phyloP scores from a whole-genome alignment of 2,113 vertebrate species.

The Corvus moneduloides region DNA sequence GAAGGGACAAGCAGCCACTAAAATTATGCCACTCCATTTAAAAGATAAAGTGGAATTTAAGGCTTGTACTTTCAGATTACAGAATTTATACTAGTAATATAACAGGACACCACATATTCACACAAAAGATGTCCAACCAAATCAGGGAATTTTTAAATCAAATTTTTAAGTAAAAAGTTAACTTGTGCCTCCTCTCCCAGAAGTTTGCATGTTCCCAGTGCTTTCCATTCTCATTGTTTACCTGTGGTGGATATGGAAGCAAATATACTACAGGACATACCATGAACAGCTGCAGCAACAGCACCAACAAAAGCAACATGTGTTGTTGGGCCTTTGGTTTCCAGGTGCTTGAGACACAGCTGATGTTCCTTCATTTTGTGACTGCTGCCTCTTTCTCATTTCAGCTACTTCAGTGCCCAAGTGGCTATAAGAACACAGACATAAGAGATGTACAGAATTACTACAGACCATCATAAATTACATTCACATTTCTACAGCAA shows the following conservation, averaged over 20 bases:
- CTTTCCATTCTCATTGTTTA: neutral
- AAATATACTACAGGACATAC: conserved; percentile 68
- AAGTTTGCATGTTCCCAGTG: neutral
- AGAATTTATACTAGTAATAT: neutral
- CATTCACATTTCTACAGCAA: conserved; percentile 46
- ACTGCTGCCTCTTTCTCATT: conserved; percentile 83
- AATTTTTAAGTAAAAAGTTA: neutral
- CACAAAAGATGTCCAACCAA: neutral
- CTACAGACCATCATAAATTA: neutral
- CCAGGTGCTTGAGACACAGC: conserved; percentile 76
- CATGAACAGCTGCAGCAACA: conserved; percentile 86
- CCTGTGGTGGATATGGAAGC: neutral
- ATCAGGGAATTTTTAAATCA: neutral
- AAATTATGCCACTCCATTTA: neutral
- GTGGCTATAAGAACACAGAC: conserved; percentile 69
- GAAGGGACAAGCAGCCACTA: neutral
- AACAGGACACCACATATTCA: neutral
- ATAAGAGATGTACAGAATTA: conserved; percentile 37
- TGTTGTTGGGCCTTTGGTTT: conserved; percentile 82
- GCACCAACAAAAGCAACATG: conserved; percentile 85
- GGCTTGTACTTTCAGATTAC: neutral
- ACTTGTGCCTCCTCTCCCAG: neutral
- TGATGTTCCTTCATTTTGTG: conserved; percentile 80
- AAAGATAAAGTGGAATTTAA: neutral
- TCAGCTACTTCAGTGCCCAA: conserved; percentile 72